A percentile compares a stretch with the other conserved stretches of the same genome.
Evolutionary conservation across 2,888 invertebrate genomes (phyloP).

Genomic region (Endotricha flammealis): DNA sequence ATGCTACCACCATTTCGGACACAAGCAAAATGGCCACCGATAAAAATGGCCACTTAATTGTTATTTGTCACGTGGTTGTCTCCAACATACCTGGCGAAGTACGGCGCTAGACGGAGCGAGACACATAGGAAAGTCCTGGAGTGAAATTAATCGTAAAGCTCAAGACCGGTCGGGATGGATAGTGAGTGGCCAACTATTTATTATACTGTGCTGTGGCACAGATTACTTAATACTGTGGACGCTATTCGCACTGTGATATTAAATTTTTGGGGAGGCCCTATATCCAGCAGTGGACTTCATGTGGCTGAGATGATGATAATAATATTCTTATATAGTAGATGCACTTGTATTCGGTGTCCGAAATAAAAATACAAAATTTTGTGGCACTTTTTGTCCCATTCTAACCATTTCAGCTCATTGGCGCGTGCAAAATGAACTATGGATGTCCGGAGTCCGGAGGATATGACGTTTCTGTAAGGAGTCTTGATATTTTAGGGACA

Average conservation of each 20-base stretch:
- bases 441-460: constrained; percentile 48
- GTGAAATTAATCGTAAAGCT: neutral
- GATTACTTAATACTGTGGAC: no score
- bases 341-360: neutral
- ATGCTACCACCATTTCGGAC: no score
- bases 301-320: no score
- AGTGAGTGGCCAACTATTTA: no score
- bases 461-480: constrained; percentile 25
- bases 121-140: neutral
- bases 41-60: no score
- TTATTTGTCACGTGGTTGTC: neutral
- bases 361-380: neutral
- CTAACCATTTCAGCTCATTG: constrained; percentile 37
- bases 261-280: no score
- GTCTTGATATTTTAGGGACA: constrained; percentile 47
- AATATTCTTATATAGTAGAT: no score
- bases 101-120: neutral
- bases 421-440: constrained; percentile 48
- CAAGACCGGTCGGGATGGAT: neutral
- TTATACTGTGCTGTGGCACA: no score
- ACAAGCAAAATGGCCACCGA: no score
- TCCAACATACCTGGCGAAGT: neutral
- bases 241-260: no score
- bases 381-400: constrained; percentile 19
- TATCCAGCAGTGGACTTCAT: no score